A percentile compares a stretch with the other conserved stretches of the same genome.
These are phyloP conservation scores for Zophobas morio DNA, from an alignment of 1,140 invertebrate species.

Conservation along the genomic window DNA sequence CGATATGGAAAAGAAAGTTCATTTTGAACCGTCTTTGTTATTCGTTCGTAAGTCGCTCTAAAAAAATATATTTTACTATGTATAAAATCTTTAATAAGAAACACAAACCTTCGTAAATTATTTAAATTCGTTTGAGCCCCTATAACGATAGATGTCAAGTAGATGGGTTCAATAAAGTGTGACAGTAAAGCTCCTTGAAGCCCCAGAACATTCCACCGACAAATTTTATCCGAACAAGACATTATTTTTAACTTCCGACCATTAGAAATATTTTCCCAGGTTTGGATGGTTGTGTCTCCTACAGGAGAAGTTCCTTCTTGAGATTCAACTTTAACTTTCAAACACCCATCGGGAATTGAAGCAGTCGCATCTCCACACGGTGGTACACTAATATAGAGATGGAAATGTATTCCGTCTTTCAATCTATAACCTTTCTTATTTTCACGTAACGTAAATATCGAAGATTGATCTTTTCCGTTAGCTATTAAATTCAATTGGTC, in stretches of 20 bases:
- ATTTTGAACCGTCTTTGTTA: conserved; percentile 79
- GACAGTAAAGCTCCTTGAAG: conserved; percentile 93
- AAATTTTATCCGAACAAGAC: conserved; percentile 96
- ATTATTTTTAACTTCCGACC: conserved; percentile 90
- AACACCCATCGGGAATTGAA: conserved; percentile 92
- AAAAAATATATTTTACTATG: conserved; percentile 28
- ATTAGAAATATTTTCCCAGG: conserved; percentile 91
- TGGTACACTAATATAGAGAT: conserved; percentile 97
- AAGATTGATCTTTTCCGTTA: conserved; percentile 47
- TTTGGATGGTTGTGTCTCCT: conserved; percentile 81
- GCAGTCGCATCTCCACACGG: conserved; percentile 96
- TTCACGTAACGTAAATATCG: conserved; percentile 74
- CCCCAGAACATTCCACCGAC: conserved; percentile 93
- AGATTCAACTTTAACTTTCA: conserved; percentile 95
- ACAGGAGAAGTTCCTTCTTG: conserved; percentile 96
- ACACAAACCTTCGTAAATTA: conserved; percentile 81
- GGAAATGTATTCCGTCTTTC: conserved; percentile 84
- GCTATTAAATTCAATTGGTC: conserved; percentile 77
- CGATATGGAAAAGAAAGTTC: conserved; percentile 85
- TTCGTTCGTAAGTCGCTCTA: conserved; percentile 86
- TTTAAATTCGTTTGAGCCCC: conserved; percentile 88
- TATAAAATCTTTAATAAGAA: too few species aligned
- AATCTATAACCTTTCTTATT: conserved; percentile 78
- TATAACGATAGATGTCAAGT: conserved; percentile 89
- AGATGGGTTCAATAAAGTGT: conserved; percentile 88